Base-by-base conservation (phyloP, 1,140 invertebrate genomes). In the Drosophila auraria region DNA sequence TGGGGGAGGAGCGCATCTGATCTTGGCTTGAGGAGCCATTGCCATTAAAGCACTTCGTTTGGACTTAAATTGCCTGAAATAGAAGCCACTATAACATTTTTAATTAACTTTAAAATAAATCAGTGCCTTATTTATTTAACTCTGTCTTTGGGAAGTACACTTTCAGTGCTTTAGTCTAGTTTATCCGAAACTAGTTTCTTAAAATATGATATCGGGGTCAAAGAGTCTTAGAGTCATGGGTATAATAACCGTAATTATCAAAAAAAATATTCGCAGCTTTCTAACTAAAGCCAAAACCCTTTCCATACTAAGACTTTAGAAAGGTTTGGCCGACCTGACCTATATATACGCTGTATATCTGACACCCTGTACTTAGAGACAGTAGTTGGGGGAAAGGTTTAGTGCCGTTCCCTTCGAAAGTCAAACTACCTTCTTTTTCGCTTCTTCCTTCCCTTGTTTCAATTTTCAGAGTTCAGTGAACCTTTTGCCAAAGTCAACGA, bases 401-500 rank as follows among this genome's bases (percentile, higher is more conserved):
- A 42, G 50, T n/a, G 36, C 69, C 70, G 17, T 57, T 65, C 56
- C 62, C 56, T 54, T 68, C 6, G 49, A 77, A 77, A 77, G 74
- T 77, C 54, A 66, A 56, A 25, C 25, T 23, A 47, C 51, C 36
- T 38, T 33, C 40, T 58, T 61, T 45, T 72, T 42, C 17, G 40
- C 54, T 44, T 20, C 44, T 50, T 50, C 73, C 45, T 51, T 42
- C 23, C 33, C 33, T 57, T 47, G 68, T 44, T 27, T 73, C 2
- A 58, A 58, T 30, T 45, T 57, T 5, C 9, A 0, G 25, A 15
- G 75, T 78, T 78, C 74, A 78, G 45, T 70, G 75, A 78, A 78
- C 75, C 56, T 58, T 78, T 30, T 23, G 44, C 50, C 64, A 78
- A 78, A 78, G 74, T 78, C 75, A 78, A 78, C 36, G 77, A 72